Evolutionary conservation across 2,888 invertebrate genomes (phyloP).

Genomic region (Acrobasis repandana): DNA sequence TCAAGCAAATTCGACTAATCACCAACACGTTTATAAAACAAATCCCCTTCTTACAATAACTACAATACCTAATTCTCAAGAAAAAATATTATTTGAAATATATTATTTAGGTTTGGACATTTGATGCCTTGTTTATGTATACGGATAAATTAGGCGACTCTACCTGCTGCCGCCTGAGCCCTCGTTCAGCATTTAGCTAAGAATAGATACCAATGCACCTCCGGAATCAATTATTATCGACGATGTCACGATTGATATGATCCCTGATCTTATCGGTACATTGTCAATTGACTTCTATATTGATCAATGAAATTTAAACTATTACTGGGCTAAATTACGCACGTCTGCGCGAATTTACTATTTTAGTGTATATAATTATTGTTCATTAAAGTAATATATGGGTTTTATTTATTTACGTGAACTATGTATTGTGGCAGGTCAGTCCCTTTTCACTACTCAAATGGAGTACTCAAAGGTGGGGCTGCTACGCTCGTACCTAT

Average conservation of each 20-base stretch:
- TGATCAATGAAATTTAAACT: background rate
- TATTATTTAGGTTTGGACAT: background rate
- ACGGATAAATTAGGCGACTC: background rate
- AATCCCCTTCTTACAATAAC: slow-evolving; percentile 7
- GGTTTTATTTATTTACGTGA: background rate
- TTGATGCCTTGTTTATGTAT: background rate
- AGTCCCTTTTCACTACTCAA: slow-evolving; percentile 33
- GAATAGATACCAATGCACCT: slow-evolving; percentile 35
- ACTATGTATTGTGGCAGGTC: slow-evolving; percentile 43
- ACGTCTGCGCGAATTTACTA: background rate
- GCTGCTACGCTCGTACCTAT: slow-evolving; percentile 33
- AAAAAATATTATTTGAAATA: background rate
- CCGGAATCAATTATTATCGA: slow-evolving; percentile 33
- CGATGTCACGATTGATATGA: slow-evolving; percentile 18
- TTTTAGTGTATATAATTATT: background rate
- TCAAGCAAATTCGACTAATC: slow-evolving; percentile 50
- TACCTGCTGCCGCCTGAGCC: too few species aligned
- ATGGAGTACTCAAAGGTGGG: slow-evolving; percentile 45
- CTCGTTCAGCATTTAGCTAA: slow-evolving; percentile 25
- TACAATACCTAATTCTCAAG: background rate
- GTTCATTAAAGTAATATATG: background rate
- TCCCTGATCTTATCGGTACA: slow-evolving; percentile 19
- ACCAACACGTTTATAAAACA: slow-evolving; percentile 28
- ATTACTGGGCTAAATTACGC: background rate
- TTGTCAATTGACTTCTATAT: slow-evolving; percentile 25